phyloP scores from a whole-genome alignment of 2,113 vertebrate genomes.

The Siniperca chuatsi region DNA sequence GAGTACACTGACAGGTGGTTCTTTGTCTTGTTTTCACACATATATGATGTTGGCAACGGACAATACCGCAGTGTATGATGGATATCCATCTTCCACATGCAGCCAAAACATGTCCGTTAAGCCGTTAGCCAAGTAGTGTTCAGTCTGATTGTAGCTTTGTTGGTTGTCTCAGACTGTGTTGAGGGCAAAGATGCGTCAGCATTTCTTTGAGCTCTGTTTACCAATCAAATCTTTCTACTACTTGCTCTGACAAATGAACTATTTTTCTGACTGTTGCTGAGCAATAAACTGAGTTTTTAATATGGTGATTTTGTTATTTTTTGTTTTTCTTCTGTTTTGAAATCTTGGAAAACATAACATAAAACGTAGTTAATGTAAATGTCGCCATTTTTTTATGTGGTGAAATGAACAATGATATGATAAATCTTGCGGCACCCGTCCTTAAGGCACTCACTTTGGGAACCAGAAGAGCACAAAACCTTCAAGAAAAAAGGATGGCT shows the following conservation, averaged over 20 bases:
- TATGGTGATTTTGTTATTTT: background rate
- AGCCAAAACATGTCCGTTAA: too few relatives aligned
- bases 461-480: slow-evolving; percentile 4
- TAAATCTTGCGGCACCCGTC: background rate
- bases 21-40: too few relatives aligned
- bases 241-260: background rate
- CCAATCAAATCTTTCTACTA: background rate
- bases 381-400: background rate
- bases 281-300: background rate
- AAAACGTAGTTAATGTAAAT: background rate
- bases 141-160: too few relatives aligned
- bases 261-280: background rate
- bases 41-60: too few relatives aligned
- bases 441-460: background rate
- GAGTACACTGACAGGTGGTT: too few relatives aligned
- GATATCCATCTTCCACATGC: too few relatives aligned
- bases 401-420: background rate
- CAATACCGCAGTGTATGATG: too few relatives aligned
- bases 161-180: too few relatives aligned
- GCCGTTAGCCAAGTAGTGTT: too few relatives aligned
- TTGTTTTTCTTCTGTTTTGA: background rate
- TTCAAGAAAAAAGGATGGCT: background rate
- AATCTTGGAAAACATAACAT: too few relatives aligned
- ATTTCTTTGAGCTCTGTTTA: background rate
- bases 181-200: too few relatives aligned